These are phyloP conservation scores for Alcis repandata DNA, from an alignment of 2,888 invertebrate species.

Conservation along the genomic window DNA sequence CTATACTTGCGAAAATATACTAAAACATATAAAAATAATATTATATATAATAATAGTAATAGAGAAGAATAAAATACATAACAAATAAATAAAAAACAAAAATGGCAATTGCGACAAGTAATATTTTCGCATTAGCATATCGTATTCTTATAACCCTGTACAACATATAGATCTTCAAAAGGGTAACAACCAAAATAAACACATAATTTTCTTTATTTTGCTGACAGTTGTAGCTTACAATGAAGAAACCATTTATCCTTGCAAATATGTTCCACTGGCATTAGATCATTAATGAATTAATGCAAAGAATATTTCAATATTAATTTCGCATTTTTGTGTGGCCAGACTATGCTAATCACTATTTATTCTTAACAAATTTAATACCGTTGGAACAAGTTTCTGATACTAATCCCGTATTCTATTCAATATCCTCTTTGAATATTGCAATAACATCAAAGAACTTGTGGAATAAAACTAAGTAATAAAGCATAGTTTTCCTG, in stretches of 20 bases:
- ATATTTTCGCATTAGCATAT: no score
- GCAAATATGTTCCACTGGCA: not conserved
- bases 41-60: no score
- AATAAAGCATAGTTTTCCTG: constrained; percentile 9
- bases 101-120: no score
- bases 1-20: no score
- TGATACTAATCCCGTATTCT: not conserved
- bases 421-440: constrained; percentile 11
- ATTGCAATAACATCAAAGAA: not conserved
- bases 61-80: no score
- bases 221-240: no score
- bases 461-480: not conserved
- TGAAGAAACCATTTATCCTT: not conserved
- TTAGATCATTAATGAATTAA: constrained; percentile 1
- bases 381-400: constrained; percentile 2
- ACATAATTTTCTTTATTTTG: no score
- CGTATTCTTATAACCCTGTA: no score
- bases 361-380: not conserved
- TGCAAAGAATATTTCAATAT: not conserved
- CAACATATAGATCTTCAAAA: no score
- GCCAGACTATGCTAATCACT: constrained; percentile 1
- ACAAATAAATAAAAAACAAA: no score
- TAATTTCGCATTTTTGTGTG: not conserved
- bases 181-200: no score
- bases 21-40: no score